Percentiles rank a stretch among this genome's conserved stretches.
phyloP scores from a whole-genome alignment of 2,888 invertebrate species.

The Nephrotoma guestfalica region DNA sequence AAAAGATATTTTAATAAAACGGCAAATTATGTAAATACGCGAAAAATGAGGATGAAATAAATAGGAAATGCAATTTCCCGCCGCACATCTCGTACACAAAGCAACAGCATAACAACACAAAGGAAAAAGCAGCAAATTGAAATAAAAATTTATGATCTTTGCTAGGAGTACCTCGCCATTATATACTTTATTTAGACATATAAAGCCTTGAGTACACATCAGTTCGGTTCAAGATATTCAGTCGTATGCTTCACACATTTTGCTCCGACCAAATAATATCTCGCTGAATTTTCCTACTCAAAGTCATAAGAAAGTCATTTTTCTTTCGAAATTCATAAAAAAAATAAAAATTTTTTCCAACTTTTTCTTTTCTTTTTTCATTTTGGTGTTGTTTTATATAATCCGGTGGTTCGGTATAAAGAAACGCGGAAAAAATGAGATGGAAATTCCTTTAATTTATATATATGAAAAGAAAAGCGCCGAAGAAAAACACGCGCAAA shows the following conservation, averaged over 20 bases:
- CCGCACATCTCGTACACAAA: background rate
- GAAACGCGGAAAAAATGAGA: background rate
- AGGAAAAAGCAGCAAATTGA: background rate
- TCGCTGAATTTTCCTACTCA: background rate
- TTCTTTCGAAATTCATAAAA: background rate
- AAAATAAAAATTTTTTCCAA: background rate
- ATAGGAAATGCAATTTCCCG: background rate
- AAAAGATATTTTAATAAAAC: background rate
- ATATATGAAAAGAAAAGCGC: background rate
- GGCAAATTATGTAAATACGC: background rate
- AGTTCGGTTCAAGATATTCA: background rate
- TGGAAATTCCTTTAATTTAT: background rate
- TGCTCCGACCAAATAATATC: background rate
- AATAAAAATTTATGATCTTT: background rate
- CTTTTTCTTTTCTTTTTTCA: background rate
- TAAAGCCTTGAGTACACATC: background rate
- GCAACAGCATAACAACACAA: background rate
- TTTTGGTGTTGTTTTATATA: background rate
- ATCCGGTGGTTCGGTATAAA: background rate
- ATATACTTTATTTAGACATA: background rate
- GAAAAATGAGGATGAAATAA: background rate
- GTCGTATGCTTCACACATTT: background rate
- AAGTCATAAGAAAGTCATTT: background rate
- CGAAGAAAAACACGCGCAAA: background rate
- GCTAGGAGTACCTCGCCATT: background rate